A percentile compares a stretch with the other conserved stretches of the same genome.
phyloP scores from a whole-genome alignment of 2,797 vertebrate genomes.

The Argyrosomus regius region DNA sequence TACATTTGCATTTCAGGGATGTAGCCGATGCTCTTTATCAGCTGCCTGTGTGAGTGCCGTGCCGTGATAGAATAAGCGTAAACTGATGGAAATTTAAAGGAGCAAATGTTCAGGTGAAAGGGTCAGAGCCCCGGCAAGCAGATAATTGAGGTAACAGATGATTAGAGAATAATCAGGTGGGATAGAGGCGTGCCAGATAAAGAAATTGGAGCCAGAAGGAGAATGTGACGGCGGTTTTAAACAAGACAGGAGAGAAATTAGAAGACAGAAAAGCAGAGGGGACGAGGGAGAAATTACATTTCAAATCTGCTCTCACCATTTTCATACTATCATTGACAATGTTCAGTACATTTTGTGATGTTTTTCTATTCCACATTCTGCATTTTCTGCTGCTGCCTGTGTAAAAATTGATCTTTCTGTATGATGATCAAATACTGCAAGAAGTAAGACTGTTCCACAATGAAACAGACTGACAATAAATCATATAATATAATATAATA shows the following conservation, averaged over 20 bases:
- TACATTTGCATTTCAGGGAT: constrained; percentile 47
- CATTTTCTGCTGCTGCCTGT: background rate
- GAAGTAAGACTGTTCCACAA: background rate
- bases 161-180: constrained; percentile 20
- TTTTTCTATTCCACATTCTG: background rate
- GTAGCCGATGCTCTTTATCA: constrained; percentile 26
- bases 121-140: background rate
- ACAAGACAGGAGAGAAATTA: background rate
- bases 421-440: background rate
- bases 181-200: background rate
- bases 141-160: constrained; percentile 10
- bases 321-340: background rate
- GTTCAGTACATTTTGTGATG: background rate
- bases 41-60: background rate
- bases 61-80: background rate
- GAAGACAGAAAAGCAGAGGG: background rate
- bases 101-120: constrained; percentile 22
- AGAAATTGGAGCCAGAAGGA: background rate
- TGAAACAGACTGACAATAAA: background rate
- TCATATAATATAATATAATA: no score
- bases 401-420: background rate
- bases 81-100: constrained; percentile 27
- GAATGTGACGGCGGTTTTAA: background rate
- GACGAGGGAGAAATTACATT: background rate
- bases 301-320: background rate